Percentiles rank a stretch among this genome's conserved stretches.
These are phyloP conservation scores for Menura novaehollandiae DNA, from an alignment of 2,113 vertebrate species.

Conservation along the genomic window DNA sequence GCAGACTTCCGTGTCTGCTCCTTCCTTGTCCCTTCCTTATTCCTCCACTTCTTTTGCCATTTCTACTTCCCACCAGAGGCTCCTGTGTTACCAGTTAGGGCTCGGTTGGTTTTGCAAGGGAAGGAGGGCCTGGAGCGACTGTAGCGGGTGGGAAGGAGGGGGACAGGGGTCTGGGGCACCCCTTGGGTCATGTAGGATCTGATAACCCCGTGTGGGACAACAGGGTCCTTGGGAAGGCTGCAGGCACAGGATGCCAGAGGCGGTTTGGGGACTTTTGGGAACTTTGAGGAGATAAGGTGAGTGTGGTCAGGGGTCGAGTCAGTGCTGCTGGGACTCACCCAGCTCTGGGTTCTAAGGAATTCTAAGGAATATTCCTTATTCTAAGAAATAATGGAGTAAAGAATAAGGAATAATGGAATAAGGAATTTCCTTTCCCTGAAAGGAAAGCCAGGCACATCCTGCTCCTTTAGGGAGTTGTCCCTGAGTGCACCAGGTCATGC, in stretches of 20 bases:
- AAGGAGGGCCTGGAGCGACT: neutral
- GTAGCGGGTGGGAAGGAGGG: neutral
- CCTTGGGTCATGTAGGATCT: neutral
- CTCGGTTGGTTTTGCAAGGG: neutral
- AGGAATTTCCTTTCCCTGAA: no score
- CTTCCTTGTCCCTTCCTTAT: neutral
- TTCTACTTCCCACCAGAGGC: neutral
- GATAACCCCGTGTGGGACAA: neutral
- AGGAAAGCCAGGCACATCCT: neutral
- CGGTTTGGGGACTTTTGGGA: neutral
- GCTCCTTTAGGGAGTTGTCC: neutral
- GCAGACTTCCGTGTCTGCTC: neutral
- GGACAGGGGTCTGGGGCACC: rapidly evolving
- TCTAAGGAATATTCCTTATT: no score
- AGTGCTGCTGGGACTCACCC: neutral
- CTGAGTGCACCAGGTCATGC: neutral
- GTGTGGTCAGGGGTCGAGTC: neutral
- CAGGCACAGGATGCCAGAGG: neutral
- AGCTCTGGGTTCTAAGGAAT: rapidly evolving
- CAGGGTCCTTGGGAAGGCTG: neutral
- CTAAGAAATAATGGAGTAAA: neutral
- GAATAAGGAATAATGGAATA: no score
- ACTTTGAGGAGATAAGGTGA: neutral
- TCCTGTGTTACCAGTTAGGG: rapidly evolving
- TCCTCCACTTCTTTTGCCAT: neutral